These are phyloP conservation scores for Pygocentrus nattereri DNA, from an alignment of 2,797 vertebrate genomes.

Conservation along the genomic window DNA sequence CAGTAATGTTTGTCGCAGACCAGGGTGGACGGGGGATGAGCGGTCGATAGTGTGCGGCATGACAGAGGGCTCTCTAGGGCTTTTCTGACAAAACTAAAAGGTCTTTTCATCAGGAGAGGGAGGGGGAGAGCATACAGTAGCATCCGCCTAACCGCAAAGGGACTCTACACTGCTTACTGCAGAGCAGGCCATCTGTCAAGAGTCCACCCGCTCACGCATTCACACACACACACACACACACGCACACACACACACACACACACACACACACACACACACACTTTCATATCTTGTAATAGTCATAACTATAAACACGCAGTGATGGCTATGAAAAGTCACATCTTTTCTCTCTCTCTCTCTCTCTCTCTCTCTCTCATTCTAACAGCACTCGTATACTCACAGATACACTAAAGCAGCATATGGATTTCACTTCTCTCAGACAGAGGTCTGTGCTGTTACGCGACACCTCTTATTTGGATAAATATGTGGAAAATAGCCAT, in stretches of 20 bases:
- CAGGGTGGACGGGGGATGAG: slow-evolving; percentile 43
- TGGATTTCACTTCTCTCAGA: not conserved
- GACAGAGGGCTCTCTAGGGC: slow-evolving; percentile 60
- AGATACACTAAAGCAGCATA: not conserved
- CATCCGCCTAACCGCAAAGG: slow-evolving; percentile 31
- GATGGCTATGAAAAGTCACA: not conserved
- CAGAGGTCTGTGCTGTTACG: too few relatives aligned
- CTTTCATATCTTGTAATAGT: slow-evolving; percentile 8
- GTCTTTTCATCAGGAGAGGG: slow-evolving; percentile 46
- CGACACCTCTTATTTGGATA: too few relatives aligned
- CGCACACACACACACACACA: slow-evolving; percentile 32
- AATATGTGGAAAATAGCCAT: too few relatives aligned
- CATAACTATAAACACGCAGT: slow-evolving; percentile 3
- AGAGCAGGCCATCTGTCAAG: slow-evolving; percentile 61
- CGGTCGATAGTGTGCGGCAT: slow-evolving; percentile 57
- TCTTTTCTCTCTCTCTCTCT: not conserved
- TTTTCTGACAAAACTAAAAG: slow-evolving; percentile 61
- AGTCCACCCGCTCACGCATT: slow-evolving; percentile 34
- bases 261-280: slow-evolving; percentile 30
- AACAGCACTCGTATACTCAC: not conserved
- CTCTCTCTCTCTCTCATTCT: too few relatives aligned
- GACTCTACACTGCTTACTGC: slow-evolving; percentile 59
- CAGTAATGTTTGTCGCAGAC: slow-evolving; percentile 35
- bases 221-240: slow-evolving; percentile 22
- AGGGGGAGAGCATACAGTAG: slow-evolving; percentile 44